phyloP scores from a whole-genome alignment of 2,888 invertebrate genomes.

The Steromphala cineraria region DNA sequence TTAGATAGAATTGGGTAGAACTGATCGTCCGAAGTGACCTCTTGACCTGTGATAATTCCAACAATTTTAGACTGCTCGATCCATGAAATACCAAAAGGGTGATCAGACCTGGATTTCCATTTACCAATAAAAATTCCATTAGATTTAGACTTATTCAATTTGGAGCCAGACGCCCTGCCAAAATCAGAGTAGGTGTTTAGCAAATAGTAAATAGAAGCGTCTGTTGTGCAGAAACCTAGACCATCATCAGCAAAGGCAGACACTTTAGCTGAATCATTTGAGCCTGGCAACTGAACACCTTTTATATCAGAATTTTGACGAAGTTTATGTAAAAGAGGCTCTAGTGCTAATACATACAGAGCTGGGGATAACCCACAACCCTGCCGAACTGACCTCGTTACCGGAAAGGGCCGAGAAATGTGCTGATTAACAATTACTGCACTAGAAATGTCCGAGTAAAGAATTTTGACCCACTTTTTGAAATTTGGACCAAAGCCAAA shows the following conservation, averaged over 20 bases:
- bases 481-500: conserved; percentile 45
- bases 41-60: conserved; percentile 34
- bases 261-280: conserved; percentile 18
- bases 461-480: conserved; percentile 41
- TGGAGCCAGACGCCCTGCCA: conserved; percentile 20
- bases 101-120: conserved; percentile 17
- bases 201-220: not conserved
- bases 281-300: conserved; percentile 14
- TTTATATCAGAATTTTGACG: not conserved
- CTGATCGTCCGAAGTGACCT: conserved; percentile 24
- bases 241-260: conserved; percentile 27
- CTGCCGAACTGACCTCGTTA: conserved; percentile 17
- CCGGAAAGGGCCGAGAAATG: conserved; percentile 29
- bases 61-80: conserved; percentile 36
- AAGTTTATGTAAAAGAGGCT: conserved; percentile 14
- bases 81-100: conserved; percentile 32
- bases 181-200: not conserved
- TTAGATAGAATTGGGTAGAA: not conserved
- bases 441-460: conserved; percentile 40
- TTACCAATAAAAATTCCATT: conserved; percentile 20
- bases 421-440: conserved; percentile 40
- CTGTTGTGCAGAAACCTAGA: not conserved
- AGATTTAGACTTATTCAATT: conserved; percentile 23
- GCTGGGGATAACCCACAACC: conserved; percentile 19
- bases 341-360: conserved; percentile 22